Evolutionary conservation across 64 coral and sea anemone species (phyloP).

Genomic region (Stichodactyla mertensii): DNA sequence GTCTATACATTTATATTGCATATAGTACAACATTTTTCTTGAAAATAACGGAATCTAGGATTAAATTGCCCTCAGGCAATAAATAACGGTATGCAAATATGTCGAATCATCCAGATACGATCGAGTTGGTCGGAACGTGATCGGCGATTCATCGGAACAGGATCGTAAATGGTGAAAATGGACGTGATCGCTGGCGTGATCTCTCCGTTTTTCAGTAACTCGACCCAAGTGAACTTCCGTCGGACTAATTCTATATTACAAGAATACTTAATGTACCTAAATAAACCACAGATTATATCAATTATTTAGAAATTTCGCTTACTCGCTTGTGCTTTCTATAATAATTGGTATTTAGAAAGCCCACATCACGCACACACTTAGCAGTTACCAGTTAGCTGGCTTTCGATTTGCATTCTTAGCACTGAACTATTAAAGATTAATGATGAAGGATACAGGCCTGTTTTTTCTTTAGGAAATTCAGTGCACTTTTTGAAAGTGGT

Average conservation of each 20-base stretch:
- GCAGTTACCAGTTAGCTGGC: too few relatives aligned
- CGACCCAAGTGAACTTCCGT: background rate
- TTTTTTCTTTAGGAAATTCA: background rate
- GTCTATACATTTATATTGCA: background rate
- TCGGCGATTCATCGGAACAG: background rate
- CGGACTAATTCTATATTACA: background rate
- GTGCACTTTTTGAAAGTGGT: background rate
- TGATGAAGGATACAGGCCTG: background rate
- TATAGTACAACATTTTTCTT: background rate
- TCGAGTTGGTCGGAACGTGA: background rate
- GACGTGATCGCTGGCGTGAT: background rate
- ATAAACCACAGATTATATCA: background rate
- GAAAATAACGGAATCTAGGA: background rate
- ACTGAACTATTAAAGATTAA: background rate
- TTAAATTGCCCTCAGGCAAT: background rate
- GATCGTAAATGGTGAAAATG: background rate
- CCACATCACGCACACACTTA: background rate
- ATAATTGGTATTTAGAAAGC: background rate
- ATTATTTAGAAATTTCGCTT: background rate
- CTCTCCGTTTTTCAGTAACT: background rate
- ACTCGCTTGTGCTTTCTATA: background rate
- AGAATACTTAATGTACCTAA: background rate
- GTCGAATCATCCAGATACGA: background rate
- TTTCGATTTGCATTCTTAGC: too few relatives aligned
- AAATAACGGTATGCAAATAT: background rate